phyloP scores from a whole-genome alignment of 2,888 invertebrate genomes.

The Pocota personata region DNA sequence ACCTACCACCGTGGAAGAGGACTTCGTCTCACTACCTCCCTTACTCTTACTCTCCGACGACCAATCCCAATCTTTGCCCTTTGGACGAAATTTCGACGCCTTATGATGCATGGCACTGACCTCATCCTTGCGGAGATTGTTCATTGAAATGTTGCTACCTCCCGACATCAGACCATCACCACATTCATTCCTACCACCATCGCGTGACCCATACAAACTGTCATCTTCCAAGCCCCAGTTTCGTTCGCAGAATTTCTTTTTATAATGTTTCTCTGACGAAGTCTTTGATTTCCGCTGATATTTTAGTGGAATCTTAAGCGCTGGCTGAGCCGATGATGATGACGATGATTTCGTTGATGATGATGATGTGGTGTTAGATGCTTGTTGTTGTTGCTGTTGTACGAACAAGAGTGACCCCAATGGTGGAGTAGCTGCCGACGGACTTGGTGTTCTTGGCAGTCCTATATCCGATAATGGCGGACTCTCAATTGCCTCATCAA shows the following conservation, averaged over 20 bases:
- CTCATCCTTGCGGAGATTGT: constrained; percentile 68
- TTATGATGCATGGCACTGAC: constrained; percentile 82
- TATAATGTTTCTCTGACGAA: constrained; percentile 87
- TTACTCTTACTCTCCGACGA: constrained; percentile 80
- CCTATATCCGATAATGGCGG: constrained; percentile 83
- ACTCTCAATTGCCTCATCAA: constrained; percentile 83
- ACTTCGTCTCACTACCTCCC: constrained; percentile 66
- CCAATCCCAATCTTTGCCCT: constrained; percentile 90
- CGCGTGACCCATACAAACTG: constrained; percentile 42
- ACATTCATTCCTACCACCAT: constrained; percentile 61
- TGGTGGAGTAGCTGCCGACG: constrained; percentile 81
- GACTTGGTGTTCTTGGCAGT: constrained; percentile 82
- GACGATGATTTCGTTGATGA: constrained; percentile 22
- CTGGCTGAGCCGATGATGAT: constrained; percentile 76
- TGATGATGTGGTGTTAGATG: constrained; percentile 20
- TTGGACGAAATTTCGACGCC: constrained; percentile 87
- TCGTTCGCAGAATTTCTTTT: constrained; percentile 93
- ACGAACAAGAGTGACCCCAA: constrained; percentile 67
- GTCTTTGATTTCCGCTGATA: constrained; percentile 85
- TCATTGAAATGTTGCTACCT: constrained; percentile 25
- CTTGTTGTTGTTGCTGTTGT: constrained; percentile 24
- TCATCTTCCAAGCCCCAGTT: constrained; percentile 85
- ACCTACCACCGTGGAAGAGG: constrained; percentile 63
- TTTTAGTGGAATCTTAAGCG: constrained; percentile 84
- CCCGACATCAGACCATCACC: constrained; percentile 54